Evolutionary conservation across 2,888 invertebrate genomes (phyloP).

Genomic region (Phorcus lineatus): DNA sequence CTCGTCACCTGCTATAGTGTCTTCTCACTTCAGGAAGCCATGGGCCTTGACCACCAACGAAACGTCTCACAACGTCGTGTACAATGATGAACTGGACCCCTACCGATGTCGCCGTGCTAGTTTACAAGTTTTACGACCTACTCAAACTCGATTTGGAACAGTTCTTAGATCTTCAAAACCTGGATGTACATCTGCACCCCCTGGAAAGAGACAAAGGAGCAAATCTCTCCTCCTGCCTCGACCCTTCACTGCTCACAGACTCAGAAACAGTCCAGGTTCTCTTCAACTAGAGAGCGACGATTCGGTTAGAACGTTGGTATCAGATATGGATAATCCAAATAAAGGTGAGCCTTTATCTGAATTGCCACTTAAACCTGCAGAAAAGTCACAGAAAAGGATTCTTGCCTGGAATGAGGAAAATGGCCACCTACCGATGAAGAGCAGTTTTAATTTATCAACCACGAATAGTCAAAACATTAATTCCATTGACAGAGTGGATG

Average conservation of each 20-base stretch:
- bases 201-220: background rate
- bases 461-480: too few species aligned
- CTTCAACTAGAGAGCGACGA: too few species aligned
- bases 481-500: too few species aligned
- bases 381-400: too few species aligned
- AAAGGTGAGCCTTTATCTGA: background rate
- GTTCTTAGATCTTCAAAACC: background rate
- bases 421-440: too few species aligned
- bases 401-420: too few species aligned
- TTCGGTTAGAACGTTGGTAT: too few species aligned
- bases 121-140: background rate
- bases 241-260: background rate
- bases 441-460: too few species aligned
- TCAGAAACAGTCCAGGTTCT: background rate
- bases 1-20: background rate
- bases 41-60: constrained; percentile 55
- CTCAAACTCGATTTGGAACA: too few species aligned
- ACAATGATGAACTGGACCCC: constrained; percentile 37
- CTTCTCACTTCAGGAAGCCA: constrained; percentile 43
- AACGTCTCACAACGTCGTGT: constrained; percentile 53
- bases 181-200: background rate
- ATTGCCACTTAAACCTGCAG: background rate
- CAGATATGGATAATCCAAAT: background rate
- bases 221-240: background rate
- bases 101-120: background rate